Evolutionary conservation across 2,797 vertebrate species (phyloP), one percentile per base, ranked within the genome.

Genomic region (Anguilla anguilla): DNA sequence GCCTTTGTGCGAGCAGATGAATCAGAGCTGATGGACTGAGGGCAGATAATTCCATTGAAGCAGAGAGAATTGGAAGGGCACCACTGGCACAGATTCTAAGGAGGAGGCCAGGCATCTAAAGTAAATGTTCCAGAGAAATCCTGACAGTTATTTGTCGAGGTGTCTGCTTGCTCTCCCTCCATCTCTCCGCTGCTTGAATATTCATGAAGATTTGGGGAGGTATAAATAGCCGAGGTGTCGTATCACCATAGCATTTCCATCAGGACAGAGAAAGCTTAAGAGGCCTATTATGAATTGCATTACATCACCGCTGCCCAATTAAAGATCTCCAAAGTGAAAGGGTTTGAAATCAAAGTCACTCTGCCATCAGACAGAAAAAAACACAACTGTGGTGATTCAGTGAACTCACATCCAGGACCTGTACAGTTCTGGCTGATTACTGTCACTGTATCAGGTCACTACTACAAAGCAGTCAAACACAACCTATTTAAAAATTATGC

Each of bases 221-320:
- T 96, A 97, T 96, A 96, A 96, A 96, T 96, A 96, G 96, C 95
- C 90, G 93, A 96, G 96, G 95, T 96, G 96, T 96, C 96, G 95
- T 95, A 94, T 96, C 96, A 94, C 95, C 93, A 94, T 94, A 95
- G 95, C 94, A 91, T 95, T 95, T 95, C 95, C 95, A 96, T 96
- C 96, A 96, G 95, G 94, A 94, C 94, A 96, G 94, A 96, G 94
- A 94, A 92, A 93, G 94, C 95, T 96, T 96, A 96, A 96, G 96
- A 94, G 94, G 95, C 95, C 96, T 96, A 96, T 96, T 96, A 96
- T 96, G 94, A 95, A 95, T 89, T 89, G 91, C 95, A 96, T 96
- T 96, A 96, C 96, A 96, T 96, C 96, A 96, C 94, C 94, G 93
- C 94, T 92, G 91, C 92, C 95, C 95, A 95, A 96, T 96, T 96